These are phyloP conservation scores for Lasaia peninsularis DNA, from an alignment of 1,140 invertebrate species.

Conservation along the genomic window DNA sequence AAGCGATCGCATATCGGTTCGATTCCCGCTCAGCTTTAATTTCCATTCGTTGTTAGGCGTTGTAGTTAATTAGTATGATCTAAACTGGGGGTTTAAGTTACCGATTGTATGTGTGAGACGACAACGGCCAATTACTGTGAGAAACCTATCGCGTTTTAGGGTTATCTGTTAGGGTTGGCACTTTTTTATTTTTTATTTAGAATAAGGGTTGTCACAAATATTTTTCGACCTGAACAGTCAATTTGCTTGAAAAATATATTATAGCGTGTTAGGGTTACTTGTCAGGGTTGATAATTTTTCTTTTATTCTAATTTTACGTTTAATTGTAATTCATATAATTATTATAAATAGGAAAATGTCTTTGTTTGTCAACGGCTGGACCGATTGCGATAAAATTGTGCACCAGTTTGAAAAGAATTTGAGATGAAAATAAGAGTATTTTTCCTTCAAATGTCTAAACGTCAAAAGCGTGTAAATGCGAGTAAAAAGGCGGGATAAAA, in stretches of 20 bases:
- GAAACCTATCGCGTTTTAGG: slow-evolving; percentile 6
- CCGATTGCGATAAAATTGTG: no score
- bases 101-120: slow-evolving; percentile 5
- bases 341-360: no score
- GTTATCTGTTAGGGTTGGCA: neutral
- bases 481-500: no score
- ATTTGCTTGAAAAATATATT: neutral
- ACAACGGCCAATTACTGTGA: slow-evolving; percentile 9
- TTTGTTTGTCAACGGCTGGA: no score
- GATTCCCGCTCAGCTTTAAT: slow-evolving; percentile 25
- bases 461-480: no score
- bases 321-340: no score
- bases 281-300: no score
- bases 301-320: no score
- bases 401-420: no score
- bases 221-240: neutral
- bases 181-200: neutral
- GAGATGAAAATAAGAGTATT: no score
- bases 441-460: no score
- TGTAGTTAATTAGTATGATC: slow-evolving; percentile 23
- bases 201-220: neutral
- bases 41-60: slow-evolving; percentile 25
- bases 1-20: slow-evolving; percentile 31
- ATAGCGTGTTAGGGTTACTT: no score
- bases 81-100: slow-evolving; percentile 17